Evolutionary conservation across 2,888 invertebrate genomes (phyloP).

Genomic region (Flexamia atlantica): DNA sequence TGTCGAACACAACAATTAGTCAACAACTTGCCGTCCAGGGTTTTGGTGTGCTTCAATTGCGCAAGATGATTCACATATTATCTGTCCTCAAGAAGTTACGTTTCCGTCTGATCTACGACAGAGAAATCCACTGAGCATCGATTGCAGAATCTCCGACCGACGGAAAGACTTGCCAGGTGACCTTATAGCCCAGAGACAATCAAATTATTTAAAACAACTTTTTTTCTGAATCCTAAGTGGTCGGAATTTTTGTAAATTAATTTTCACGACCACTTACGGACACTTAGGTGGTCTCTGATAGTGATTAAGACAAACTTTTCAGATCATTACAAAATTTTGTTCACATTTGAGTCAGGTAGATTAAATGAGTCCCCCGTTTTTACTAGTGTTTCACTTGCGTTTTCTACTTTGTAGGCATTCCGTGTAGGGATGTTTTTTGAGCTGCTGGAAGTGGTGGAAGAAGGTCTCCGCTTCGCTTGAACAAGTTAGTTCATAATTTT

Average conservation of each 20-base stretch:
- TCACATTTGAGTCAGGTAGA: neutral
- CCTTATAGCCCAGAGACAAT: neutral
- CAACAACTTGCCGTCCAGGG: slow-evolving; percentile 22
- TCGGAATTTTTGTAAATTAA: neutral
- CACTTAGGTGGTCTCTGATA: neutral
- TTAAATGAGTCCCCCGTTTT: neutral
- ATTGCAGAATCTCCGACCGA: neutral
- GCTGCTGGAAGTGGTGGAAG: neutral
- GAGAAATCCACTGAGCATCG: neutral
- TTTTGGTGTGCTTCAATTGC: neutral
- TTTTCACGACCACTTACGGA: neutral
- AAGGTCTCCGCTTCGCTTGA: neutral
- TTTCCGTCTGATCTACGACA: slow-evolving; percentile 5
- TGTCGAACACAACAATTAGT: neutral
- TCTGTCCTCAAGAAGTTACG: slow-evolving; percentile 34
- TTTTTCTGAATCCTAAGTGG: neutral
- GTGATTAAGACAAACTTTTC: neutral
- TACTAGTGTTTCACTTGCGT: neutral
- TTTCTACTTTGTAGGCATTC: slow-evolving; percentile 3
- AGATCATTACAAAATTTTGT: neutral
- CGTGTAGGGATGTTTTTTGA: neutral
- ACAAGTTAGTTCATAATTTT: slow-evolving; percentile 33
- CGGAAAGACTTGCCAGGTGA: slow-evolving; percentile 9
- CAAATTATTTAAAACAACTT: neutral
- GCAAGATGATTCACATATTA: slow-evolving; percentile 37